Conservation (phyloP, 2,113 vertebrate species). For the Solea senegalensis region DNA sequence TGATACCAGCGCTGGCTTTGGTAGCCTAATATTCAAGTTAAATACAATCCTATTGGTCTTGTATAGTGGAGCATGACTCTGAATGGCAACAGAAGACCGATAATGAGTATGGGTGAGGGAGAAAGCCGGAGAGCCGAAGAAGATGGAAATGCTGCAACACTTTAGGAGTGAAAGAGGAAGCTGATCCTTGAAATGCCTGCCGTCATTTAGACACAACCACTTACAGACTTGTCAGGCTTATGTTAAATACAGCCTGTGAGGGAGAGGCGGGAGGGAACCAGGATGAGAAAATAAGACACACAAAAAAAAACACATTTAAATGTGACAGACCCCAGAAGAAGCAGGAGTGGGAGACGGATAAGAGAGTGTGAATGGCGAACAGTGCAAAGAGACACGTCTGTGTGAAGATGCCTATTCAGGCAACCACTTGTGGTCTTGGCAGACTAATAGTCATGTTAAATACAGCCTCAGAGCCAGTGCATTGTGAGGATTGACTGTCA, state of each 20-base stretch:
- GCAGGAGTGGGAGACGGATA: background rate
- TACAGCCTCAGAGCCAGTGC: conserved; percentile 31
- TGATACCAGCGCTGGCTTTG: background rate
- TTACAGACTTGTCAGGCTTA: background rate
- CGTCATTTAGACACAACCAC: conserved; percentile 22
- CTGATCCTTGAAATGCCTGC: conserved; percentile 8
- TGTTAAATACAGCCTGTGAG: background rate
- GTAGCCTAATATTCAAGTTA: conserved; percentile 13
- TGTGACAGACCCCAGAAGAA: background rate
- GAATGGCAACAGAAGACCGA: conserved; percentile 17
- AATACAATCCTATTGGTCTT: conserved; percentile 9
- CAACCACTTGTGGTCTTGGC: conserved; percentile 46
- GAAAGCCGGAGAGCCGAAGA: background rate
- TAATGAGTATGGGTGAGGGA: conserved; percentile 6
- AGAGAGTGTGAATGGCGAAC: conserved; percentile 5
- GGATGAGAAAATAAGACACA: background rate
- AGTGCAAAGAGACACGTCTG: background rate
- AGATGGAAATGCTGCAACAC: background rate
- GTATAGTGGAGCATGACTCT: conserved; percentile 26
- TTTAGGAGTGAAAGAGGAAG: conserved; percentile 17
- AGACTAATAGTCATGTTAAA: conserved; percentile 50
- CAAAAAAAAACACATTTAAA: background rate
- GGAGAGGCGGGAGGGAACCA: background rate
- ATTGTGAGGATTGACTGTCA: conserved; percentile 22
- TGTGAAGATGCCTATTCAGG: background rate